A percentile compares a stretch with the other conserved stretches of the same genome.
These are phyloP conservation scores for Megalonaias nervosa DNA, from an alignment of 1,140 invertebrate species.

Conservation along the genomic window DNA sequence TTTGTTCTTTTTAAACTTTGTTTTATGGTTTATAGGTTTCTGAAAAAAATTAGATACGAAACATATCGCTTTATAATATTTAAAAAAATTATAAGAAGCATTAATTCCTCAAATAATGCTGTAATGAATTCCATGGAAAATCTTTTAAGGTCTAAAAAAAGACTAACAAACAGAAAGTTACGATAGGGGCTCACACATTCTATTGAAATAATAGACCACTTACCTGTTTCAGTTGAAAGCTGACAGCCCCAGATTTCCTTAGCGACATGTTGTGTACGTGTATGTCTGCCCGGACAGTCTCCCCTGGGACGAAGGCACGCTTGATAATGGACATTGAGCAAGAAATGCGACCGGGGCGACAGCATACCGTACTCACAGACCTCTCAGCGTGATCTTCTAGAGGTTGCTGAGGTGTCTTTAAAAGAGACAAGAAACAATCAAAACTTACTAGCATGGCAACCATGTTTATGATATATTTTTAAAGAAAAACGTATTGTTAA, in stretches of 20 bases:
- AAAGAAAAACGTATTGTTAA: no score
- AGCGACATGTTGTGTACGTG: conserved; percentile 64
- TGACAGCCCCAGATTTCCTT: conserved; percentile 60
- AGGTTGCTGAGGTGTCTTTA: conserved; percentile 47
- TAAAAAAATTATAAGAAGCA: no score
- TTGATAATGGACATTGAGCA: conserved; percentile 62
- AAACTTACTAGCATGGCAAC: background rate
- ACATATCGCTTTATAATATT: no score
- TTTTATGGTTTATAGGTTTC: no score
- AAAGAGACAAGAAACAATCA: background rate
- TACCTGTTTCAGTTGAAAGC: conserved; percentile 66
- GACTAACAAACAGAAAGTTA: no score
- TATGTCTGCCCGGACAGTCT: conserved; percentile 57
- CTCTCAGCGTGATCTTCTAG: conserved; percentile 65
- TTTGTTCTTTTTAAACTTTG: no score
- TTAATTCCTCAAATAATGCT: no score
- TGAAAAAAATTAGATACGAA: no score
- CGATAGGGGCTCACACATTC: background rate
- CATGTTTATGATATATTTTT: no score
- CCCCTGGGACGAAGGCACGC: conserved; percentile 64
- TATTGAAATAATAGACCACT: background rate
- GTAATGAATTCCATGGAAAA: no score
- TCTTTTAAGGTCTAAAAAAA: no score
- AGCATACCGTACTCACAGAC: conserved; percentile 60
- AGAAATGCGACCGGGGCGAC: conserved; percentile 61